These are phyloP conservation scores for Heliopora coerulea DNA, from an alignment of 92 coral and sea anemone genomes.

Conservation along the genomic window DNA sequence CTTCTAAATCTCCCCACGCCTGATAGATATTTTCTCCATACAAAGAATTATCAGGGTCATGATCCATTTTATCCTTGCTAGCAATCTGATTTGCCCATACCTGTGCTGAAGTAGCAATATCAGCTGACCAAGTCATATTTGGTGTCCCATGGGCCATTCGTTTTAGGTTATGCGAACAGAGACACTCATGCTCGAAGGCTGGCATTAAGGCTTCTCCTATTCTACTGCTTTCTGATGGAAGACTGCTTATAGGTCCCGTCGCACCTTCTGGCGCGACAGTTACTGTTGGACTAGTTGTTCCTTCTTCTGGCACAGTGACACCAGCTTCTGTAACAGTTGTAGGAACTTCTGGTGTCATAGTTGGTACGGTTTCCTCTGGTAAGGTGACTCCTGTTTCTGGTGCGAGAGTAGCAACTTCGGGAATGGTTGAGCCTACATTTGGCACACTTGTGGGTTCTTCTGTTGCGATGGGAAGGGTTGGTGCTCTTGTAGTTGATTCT, in stretches of 20 bases:
- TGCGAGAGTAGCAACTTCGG: too few species aligned
- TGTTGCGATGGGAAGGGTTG: too few species aligned
- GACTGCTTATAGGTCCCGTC: background rate
- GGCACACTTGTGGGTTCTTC: too few species aligned
- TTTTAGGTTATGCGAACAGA: constrained; percentile 1
- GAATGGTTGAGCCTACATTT: too few species aligned
- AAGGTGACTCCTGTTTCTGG: too few species aligned
- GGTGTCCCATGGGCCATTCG: background rate
- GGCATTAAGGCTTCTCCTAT: background rate
- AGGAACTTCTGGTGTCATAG: background rate
- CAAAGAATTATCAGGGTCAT: background rate
- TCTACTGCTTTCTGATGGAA: background rate
- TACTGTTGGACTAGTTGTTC: background rate
- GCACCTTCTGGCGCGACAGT: background rate
- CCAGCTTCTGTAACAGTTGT: background rate
- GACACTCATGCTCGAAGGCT: background rate
- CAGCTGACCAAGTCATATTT: background rate
- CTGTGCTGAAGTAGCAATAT: background rate
- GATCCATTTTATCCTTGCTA: background rate
- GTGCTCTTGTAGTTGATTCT: too few species aligned
- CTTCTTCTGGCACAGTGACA: background rate
- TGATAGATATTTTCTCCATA: constrained; percentile 3
- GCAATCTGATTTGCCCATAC: background rate
- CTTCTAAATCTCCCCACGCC: background rate
- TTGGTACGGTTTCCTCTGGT: background rate